Percentiles rank a stretch among this genome's conserved stretches.
These are phyloP conservation scores for Pampusana beccarii DNA, from an alignment of 2,113 vertebrate genomes.

Conservation along the genomic window DNA sequence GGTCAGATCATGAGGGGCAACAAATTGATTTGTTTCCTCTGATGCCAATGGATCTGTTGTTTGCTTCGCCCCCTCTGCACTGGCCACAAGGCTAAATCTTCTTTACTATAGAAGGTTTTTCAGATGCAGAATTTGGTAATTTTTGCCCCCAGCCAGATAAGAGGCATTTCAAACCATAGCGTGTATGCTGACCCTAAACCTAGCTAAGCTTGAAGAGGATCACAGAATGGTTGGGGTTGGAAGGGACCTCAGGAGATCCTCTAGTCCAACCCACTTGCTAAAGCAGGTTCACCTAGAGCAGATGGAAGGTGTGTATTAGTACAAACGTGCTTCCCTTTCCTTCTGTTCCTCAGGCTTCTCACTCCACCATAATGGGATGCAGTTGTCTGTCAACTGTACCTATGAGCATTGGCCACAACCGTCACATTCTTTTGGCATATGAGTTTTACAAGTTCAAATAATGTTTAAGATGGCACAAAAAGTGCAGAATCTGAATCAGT, in stretches of 20 bases:
- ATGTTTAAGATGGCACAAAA: not conserved
- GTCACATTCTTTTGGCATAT: not conserved
- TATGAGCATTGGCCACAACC: fast-evolving
- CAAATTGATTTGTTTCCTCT: not conserved
- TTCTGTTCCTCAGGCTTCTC: not conserved
- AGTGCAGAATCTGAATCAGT: not conserved
- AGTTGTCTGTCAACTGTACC: not conserved
- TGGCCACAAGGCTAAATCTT: not conserved
- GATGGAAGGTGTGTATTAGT: not conserved
- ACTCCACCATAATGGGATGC: not conserved
- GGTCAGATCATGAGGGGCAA: not conserved
- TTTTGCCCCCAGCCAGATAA: not conserved
- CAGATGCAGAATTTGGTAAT: not conserved
- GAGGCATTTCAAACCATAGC: not conserved
- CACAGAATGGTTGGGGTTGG: no score
- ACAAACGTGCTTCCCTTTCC: not conserved
- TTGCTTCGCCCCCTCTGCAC: fast-evolving
- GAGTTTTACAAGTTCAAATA: not conserved
- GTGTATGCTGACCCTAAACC: not conserved
- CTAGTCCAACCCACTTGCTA: no score
- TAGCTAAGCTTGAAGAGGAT: not conserved
- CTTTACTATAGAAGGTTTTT: not conserved
- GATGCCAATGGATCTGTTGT: not conserved
- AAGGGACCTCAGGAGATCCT: no score
- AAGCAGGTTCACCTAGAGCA: no score